Evolutionary conservation across 2,797 vertebrate species (phyloP), one percentile per base, ranked within the genome.

Genomic region (Falco novaeseelandiae): DNA sequence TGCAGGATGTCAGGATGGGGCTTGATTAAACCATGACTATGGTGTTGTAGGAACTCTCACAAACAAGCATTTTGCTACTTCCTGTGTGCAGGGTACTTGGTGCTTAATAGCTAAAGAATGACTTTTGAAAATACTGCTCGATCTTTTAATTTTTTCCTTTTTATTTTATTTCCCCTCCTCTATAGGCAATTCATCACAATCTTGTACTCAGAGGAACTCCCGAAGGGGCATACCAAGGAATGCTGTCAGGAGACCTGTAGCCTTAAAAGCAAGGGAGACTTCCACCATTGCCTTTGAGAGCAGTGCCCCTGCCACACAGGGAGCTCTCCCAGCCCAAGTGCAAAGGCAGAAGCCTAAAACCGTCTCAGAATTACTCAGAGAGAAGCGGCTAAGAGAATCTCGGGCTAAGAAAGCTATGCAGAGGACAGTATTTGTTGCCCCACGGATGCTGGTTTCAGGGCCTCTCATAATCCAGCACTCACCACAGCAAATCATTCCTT

Each of bases 301-400:
- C 26, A 4, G 67, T 0, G 2, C 36, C 46, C 54, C 34, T 15
- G 42, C 34, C 0, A 1, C 7, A 3, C 42, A 29, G 7, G 65
- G 23, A 1, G 48, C 78, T 20, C 36, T n/a, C 11, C 46, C 72
- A 3, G 30, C 54, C 9, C 93, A 32, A 10, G 48, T 2, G 12
- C 65, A 96, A 4, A 79, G 74, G 46, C 90, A 93, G 10, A 98
- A 97, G 36, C 96, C 92, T 3, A 98, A 98, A 96, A 98, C 98
- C 0, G 98, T 99, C 66, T 98, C 92, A 0, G 97, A 98, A 44
- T 80, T 98, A 12, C 98, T 99, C 36, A 83, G 94, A 15, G 98
- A 98, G 85, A 97, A 98, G 58, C 92, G 98, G 9, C 95, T 97
- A 6, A 94, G 90, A 27, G 95, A 97, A 63, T 86, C 84, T 22